A percentile compares a stretch with the other conserved stretches of the same genome.
Conservation (phyloP, 1,140 invertebrate species). For the Acyrthosiphon pisum region DNA sequence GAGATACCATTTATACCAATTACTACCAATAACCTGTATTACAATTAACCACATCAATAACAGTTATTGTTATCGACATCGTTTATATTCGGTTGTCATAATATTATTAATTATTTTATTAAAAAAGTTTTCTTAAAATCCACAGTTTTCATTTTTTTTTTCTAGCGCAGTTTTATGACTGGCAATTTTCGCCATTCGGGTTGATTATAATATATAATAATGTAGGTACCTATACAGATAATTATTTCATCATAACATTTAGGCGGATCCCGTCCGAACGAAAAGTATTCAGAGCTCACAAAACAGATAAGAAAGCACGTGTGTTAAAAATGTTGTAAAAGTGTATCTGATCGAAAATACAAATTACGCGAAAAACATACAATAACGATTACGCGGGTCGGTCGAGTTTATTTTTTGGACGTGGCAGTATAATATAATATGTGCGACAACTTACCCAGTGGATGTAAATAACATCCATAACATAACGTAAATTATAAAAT, state of each 20-base stretch:
- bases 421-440: neutral
- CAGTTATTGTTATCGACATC: too few relatives aligned
- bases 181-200: neutral
- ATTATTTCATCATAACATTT: neutral
- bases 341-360: neutral
- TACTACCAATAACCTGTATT: too few relatives aligned
- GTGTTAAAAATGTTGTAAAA: neutral
- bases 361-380: neutral
- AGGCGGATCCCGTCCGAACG: neutral
- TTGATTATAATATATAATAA: neutral
- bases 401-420: neutral
- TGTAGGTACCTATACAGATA: neutral
- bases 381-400: neutral
- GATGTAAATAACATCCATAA: too few relatives aligned
- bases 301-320: neutral
- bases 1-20: too few relatives aligned
- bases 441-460: neutral
- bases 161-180: neutral
- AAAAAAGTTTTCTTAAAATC: too few relatives aligned
- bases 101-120: too few relatives aligned
- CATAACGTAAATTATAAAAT: neutral
- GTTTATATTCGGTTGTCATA: too few relatives aligned
- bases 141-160: neutral
- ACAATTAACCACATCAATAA: too few relatives aligned
- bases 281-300: neutral